Conservation (phyloP, 1,140 invertebrate genomes). For the Trinorchestia longiramus region DNA sequence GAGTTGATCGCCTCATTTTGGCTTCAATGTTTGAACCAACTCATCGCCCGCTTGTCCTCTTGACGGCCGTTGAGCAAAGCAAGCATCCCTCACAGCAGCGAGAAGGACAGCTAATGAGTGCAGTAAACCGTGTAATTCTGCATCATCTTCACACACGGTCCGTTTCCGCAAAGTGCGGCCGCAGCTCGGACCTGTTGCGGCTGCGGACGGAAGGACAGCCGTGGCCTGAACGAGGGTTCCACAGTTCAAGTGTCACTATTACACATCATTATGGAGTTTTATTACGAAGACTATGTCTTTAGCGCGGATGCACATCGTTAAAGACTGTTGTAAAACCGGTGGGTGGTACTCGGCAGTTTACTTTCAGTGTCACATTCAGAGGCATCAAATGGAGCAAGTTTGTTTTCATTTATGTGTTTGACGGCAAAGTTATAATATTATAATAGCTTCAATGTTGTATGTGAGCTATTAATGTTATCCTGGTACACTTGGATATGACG, state of each 20-base stretch:
- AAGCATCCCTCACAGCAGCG: not conserved
- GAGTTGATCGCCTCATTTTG: too few relatives aligned
- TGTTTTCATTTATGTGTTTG: not conserved
- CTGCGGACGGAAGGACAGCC: slow-evolving; percentile 7
- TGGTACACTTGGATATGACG: not conserved
- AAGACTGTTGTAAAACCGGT: not conserved
- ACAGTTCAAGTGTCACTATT: slow-evolving; percentile 1
- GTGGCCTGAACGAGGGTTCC: not conserved
- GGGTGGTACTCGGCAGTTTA: not conserved
- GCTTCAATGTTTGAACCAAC: too few relatives aligned
- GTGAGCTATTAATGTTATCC: too few relatives aligned
- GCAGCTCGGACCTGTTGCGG: not conserved
- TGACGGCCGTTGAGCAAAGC: too few relatives aligned
- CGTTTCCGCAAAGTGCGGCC: not conserved
- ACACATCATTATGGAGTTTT: slow-evolving; percentile 41
- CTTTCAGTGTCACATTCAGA: not conserved
- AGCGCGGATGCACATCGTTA: slow-evolving; percentile 29
- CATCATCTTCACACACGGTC: slow-evolving; percentile 25
- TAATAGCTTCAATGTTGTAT: not conserved
- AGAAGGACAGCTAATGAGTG: slow-evolving; percentile 4
- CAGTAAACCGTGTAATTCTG: slow-evolving; percentile 17
- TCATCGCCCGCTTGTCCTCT: too few relatives aligned
- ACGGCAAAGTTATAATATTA: not conserved
- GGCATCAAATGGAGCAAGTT: not conserved
- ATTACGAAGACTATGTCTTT: not conserved